These are phyloP conservation scores for Cydia fagiglandana DNA, from an alignment of 1,140 invertebrate species.

Conservation along the genomic window DNA sequence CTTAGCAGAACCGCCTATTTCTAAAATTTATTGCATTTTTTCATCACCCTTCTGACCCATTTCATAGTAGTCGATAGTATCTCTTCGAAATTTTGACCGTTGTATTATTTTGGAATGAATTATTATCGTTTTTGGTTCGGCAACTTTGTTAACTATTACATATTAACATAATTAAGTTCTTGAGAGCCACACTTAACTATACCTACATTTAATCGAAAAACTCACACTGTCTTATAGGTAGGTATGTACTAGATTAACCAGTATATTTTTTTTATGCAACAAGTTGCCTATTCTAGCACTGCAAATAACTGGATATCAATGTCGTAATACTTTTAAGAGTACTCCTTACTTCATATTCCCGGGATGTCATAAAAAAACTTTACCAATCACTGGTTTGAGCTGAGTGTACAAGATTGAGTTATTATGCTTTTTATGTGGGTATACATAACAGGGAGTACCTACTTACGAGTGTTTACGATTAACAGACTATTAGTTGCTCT, in stretches of 20 bases:
- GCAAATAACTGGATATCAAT: no score
- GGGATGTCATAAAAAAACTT: no score
- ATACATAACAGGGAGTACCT: no score
- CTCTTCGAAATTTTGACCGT: constrained; percentile 57
- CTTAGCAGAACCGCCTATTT: constrained; percentile 72
- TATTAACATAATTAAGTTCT: constrained; percentile 35
- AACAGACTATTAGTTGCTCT: neutral
- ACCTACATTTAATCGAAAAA: neutral
- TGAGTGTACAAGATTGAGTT: no score
- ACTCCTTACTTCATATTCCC: no score
- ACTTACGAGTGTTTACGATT: no score
- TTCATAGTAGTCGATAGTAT: constrained; percentile 58
- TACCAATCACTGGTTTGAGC: no score
- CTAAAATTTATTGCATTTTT: constrained; percentile 64
- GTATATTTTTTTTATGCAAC: no score
- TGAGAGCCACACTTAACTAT: neutral
- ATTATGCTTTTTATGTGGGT: no score
- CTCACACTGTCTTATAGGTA: neutral
- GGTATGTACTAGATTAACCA: neutral
- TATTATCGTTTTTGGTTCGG: constrained; percentile 33
- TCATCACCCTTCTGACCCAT: constrained; percentile 63
- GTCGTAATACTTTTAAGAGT: no score
- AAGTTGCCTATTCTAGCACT: no score
- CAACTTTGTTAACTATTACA: constrained; percentile 27
- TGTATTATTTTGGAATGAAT: constrained; percentile 45